Conservation (phyloP, 2,888 invertebrate genomes). For the Gastrophysa polygoni region DNA sequence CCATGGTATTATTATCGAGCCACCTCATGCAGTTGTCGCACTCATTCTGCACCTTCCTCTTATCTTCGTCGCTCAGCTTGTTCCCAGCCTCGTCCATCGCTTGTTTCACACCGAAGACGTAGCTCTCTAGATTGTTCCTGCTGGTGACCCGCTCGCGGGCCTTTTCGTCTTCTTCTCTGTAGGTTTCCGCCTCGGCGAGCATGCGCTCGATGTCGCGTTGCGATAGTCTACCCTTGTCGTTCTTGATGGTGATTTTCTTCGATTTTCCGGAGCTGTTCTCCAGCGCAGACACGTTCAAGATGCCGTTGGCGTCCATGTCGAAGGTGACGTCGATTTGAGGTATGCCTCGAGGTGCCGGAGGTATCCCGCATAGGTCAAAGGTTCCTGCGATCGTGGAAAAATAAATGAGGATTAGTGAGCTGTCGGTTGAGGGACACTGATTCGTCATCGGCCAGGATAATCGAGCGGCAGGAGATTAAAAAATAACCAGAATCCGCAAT, state of each 20-base stretch:
- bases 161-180: constrained; percentile 72
- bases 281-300: constrained; percentile 63
- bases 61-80: constrained; percentile 64
- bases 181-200: constrained; percentile 76
- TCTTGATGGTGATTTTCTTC: constrained; percentile 81
- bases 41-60: constrained; percentile 56
- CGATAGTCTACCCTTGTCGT: constrained; percentile 81
- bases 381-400: constrained; percentile 49
- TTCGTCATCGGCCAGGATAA: no score
- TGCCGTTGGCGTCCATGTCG: constrained; percentile 79
- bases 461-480: no score
- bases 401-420: not conserved
- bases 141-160: constrained; percentile 72
- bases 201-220: constrained; percentile 83
- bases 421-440: not conserved
- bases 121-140: constrained; percentile 75
- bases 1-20: constrained; percentile 72
- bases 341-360: constrained; percentile 62
- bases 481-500: no score
- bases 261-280: constrained; percentile 67
- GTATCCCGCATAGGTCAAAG: constrained; percentile 62
- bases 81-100: constrained; percentile 69
- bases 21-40: constrained; percentile 71
- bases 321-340: constrained; percentile 67
- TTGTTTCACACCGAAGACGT: constrained; percentile 73